A percentile compares a stretch with the other conserved stretches of the same genome.
Evolutionary conservation across 2,888 invertebrate species (phyloP).

Genomic region (Strigamia transsilvanica): DNA sequence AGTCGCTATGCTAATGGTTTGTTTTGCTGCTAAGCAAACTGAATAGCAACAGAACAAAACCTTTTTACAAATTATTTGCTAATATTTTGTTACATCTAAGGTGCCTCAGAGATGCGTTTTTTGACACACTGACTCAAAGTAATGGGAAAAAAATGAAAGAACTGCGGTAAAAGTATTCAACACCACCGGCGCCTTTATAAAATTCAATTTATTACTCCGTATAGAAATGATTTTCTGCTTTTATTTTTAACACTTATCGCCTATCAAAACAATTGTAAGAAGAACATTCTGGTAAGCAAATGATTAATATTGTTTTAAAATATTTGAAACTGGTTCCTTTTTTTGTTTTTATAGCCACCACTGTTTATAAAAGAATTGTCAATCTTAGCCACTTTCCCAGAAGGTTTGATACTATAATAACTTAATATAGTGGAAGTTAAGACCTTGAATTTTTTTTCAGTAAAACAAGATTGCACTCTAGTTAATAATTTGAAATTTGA

Average conservation of each 20-base stretch:
- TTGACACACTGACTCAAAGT: background rate
- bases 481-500: background rate
- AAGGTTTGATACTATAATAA: background rate
- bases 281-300: background rate
- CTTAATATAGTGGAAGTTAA: too few relatives aligned
- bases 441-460: background rate
- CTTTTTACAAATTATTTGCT: too few relatives aligned
- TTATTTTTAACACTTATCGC: background rate
- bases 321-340: background rate
- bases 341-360: slow-evolving; percentile 24
- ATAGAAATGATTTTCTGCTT: slow-evolving; percentile 1
- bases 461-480: background rate
- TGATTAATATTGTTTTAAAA: background rate
- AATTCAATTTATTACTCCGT: background rate
- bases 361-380: slow-evolving; percentile 20
- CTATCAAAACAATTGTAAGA: background rate
- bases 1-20: background rate
- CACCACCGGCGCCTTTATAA: background rate
- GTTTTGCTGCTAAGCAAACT: background rate
- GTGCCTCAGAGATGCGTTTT: background rate
- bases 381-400: background rate
- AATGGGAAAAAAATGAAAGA: slow-evolving; percentile 11
- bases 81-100: background rate
- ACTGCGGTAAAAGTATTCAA: background rate
- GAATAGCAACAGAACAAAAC: background rate